Evolutionary conservation across 2,113 vertebrate species (phyloP).

Genomic region (Triplophysa rosa): DNA sequence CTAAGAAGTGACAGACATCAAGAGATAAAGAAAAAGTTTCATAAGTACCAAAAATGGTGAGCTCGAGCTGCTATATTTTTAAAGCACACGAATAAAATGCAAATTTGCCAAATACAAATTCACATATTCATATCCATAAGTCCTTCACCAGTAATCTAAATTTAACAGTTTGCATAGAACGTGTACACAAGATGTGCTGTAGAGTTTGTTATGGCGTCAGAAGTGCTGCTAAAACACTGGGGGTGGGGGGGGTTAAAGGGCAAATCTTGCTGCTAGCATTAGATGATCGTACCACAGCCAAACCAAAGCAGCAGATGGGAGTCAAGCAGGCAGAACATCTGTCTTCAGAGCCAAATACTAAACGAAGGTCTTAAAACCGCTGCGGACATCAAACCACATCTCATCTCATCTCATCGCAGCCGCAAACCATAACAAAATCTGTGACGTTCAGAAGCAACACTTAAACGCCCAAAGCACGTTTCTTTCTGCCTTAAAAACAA

Average conservation of each 20-base stretch:
- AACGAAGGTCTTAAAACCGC: constrained; percentile 57
- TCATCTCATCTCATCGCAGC: neutral
- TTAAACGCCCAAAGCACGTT: neutral
- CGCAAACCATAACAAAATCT: constrained; percentile 44
- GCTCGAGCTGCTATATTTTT: too few relatives aligned
- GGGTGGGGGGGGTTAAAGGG: constrained; percentile 39
- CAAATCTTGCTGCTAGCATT: constrained; percentile 49
- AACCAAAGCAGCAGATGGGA: constrained; percentile 56
- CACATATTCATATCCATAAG: neutral
- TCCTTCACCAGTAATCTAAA: neutral
- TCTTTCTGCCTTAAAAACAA: constrained; percentile 3
- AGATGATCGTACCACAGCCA: constrained; percentile 34
- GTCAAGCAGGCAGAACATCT: constrained; percentile 58
- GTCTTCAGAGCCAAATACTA: constrained; percentile 54
- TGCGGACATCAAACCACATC: constrained; percentile 48
- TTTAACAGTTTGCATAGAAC: neutral
- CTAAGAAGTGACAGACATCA: neutral
- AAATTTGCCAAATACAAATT: too few relatives aligned
- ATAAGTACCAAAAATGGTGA: too few relatives aligned
- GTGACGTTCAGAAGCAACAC: constrained; percentile 10
- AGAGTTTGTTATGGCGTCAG: constrained; percentile 23
- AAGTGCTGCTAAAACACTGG: constrained; percentile 18
- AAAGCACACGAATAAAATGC: too few relatives aligned
- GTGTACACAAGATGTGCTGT: constrained; percentile 12
- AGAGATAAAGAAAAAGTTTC: too few relatives aligned